Evolutionary conservation across 1,140 invertebrate genomes (phyloP), one percentile per base, ranked within the genome.

Genomic region (Hylaeus volcanicus): DNA sequence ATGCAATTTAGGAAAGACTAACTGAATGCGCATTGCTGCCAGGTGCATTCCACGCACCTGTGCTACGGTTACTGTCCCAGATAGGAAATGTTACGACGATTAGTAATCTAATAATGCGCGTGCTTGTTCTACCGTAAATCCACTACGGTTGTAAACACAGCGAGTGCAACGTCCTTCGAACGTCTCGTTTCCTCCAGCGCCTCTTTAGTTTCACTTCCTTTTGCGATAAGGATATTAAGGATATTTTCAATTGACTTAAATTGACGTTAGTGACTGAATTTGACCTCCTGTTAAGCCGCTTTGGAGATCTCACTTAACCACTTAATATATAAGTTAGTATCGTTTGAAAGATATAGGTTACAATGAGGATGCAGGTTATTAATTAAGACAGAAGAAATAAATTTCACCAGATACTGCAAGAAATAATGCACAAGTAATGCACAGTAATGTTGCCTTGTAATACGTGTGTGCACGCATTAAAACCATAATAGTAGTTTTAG

Each of bases 41-140:
- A 53, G 14, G 8, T 37, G 5, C 60, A 61, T 39, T 39, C 60
- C 26, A 12, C 11, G 26, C 37, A 48, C 2, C 8, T 15, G 53
- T 73, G 73, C 53, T 74, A 74, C 73, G 41, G 53, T 76, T 76
- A 58, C 14, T 56, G 64, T 68, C 14, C 64, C 15, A 58, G 39
- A 68, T 76, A 48, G 26, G 9, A 53, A 48, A 58, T 14, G 41
- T 45, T 60, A 72, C 39, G 11, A 45, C 51, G 26, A 68, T 68
- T 68, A 58, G 14, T 60, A 68, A 60, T 48, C 74, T 76, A 76
- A 76, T n/a, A 76, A 58, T 48, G 64, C 64, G 58, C 2, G 41
- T 76, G 74, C 43, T 76, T 53, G 64, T 76, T 68, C 74, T 76
- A 76, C 41, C 74, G 74, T 68, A 37, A 68, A 76, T 66, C 51